Base-by-base conservation (phyloP, 2,888 invertebrate species). In the Peribatodes rhomboidaria region DNA sequence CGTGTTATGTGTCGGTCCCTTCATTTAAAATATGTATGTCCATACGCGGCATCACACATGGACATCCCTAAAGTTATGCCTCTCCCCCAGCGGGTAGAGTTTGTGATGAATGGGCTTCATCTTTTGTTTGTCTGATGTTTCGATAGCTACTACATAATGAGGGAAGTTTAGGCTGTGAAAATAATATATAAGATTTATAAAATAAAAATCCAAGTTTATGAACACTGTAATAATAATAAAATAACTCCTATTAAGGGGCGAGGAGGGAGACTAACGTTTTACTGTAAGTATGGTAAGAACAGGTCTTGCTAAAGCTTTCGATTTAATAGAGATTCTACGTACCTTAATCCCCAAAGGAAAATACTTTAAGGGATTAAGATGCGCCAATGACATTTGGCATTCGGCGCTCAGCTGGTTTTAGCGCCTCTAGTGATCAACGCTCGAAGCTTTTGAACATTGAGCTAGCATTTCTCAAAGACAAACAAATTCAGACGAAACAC, bases 1-100 rank as follows among this genome's bases (percentile, higher is more conserved):
- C 82, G 80, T 80, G 84, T 86, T 86, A 82, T 84, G 84, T 80
- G 82, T 83, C 81, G 78, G 85, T 82, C 85, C 85, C 84, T 87
- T 82, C 82, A 77, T 87, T 89, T 89, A 84, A 89, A 90, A 89
- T 90, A 90, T 89, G 87, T 88, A 90, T 87, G 86, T 86, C 75
- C 77, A 75, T 84, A 83, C 79, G 79, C 75, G 71, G 72, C 70
- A 73, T 78, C 76, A 79, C 76, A 74, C 80, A 78, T 78, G 79
- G 79, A 80, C 81, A 83, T 80, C 82, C 83, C 78, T 74, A 79
- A 79, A 84, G 78, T 83, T 82, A 77, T 74, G 74, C 63, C 64
- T 47, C 58, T 54, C 52, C 54, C 55, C 41, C 46, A 22, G 61
- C 57, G 57, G 31, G 66, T 42, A 27, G 60, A 60, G 65, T 61